phyloP scores from a whole-genome alignment of 2,113 vertebrate species.

The Triplophysa siluroides region DNA sequence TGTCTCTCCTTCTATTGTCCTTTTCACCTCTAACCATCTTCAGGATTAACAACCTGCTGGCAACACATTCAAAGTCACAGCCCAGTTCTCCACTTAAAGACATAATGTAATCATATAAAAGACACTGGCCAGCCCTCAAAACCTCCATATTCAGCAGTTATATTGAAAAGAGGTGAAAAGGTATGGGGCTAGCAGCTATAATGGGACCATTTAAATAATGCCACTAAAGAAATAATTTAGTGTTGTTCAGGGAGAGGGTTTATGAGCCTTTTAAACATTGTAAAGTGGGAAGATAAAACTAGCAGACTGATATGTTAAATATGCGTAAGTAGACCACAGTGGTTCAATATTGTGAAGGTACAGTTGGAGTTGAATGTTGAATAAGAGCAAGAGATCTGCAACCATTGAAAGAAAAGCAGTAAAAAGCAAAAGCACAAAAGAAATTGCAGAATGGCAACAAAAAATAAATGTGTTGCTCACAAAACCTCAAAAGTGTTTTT shows the following conservation, averaged over 20 bases:
- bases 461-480: not conserved
- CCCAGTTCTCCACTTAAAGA: constrained; percentile 32
- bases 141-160: constrained; percentile 35
- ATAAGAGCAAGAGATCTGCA: constrained; percentile 11
- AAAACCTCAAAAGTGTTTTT: too few species aligned
- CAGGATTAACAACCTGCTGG: constrained; percentile 39
- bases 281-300: not conserved
- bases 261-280: constrained; percentile 26
- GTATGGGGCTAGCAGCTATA: not conserved
- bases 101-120: constrained; percentile 48
- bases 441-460: constrained; percentile 4
- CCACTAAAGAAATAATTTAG: constrained; percentile 24
- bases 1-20: constrained; percentile 24
- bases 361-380: constrained; percentile 19
- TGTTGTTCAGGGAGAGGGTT: constrained; percentile 5
- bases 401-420: constrained; percentile 42
- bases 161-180: not conserved
- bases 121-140: constrained; percentile 5
- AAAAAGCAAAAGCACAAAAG: too few species aligned
- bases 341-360: too few species aligned
- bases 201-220: constrained; percentile 25
- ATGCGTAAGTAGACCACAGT: constrained; percentile 2
- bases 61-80: constrained; percentile 51
- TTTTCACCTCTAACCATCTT: constrained; percentile 33
- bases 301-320: not conserved